phyloP scores from a whole-genome alignment of 53 echinoderm and acorn worm genomes.

The Patiria pectinifera region DNA sequence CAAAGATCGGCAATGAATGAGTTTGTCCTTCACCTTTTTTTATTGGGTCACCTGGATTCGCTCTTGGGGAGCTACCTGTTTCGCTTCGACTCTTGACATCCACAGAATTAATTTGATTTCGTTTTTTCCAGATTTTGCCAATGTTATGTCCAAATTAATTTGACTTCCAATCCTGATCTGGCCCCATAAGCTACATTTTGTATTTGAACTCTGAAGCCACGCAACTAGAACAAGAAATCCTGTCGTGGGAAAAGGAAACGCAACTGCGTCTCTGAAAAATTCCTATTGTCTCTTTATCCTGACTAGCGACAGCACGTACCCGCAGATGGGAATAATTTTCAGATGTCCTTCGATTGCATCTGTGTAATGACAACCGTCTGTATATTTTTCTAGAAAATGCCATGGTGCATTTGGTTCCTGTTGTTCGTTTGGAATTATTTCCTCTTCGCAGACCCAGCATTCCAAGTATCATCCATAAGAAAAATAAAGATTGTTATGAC shows the following conservation, averaged over 20 bases:
- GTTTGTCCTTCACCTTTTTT: neutral
- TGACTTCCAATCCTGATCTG: no score
- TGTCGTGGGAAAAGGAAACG: no score
- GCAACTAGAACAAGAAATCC: no score
- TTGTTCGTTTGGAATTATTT: neutral
- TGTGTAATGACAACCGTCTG: neutral
- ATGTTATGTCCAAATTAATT: no score
- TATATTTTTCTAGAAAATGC: neutral
- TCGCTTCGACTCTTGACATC: neutral
- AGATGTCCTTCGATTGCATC: neutral
- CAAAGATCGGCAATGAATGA: conserved; percentile 2
- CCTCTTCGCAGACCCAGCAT: no score
- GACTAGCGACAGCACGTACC: neutral
- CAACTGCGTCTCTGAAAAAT: no score
- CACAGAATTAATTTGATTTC: neutral
- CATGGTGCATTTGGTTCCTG: neutral
- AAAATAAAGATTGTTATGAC: no score
- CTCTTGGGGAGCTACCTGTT: neutral
- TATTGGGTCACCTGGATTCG: neutral
- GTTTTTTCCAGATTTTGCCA: neutral
- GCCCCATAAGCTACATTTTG: no score
- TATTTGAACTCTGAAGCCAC: no score
- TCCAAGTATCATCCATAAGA: no score
- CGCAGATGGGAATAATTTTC: no score
- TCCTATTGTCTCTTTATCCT: neutral